These are phyloP conservation scores for Stegana nigrithorax DNA, from an alignment of 2,888 invertebrate species.

Conservation along the genomic window DNA sequence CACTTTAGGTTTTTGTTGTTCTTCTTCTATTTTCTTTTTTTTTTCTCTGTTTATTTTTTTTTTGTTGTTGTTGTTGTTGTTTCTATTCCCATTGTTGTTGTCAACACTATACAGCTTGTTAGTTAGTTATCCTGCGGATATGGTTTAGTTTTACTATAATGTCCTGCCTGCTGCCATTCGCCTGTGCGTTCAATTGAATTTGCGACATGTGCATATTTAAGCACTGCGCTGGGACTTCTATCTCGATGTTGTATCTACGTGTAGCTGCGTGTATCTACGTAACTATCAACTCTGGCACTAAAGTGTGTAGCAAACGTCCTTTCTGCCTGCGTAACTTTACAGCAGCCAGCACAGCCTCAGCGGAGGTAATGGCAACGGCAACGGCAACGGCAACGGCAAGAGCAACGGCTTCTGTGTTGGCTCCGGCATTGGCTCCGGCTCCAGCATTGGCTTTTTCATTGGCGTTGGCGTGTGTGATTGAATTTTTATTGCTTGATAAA, in stretches of 20 bases:
- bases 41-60: too few relatives aligned
- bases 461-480: constrained; percentile 45
- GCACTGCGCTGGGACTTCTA: constrained; percentile 50
- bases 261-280: not conserved
- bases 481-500: constrained; percentile 58
- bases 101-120: constrained; percentile 51
- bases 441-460: too few relatives aligned
- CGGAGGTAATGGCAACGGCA: not conserved
- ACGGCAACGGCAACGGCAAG: not conserved
- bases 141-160: constrained; percentile 45
- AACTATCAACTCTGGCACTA: not conserved
- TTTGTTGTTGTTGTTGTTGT: constrained; percentile 11
- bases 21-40: too few relatives aligned
- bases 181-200: constrained; percentile 49
- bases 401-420: not conserved
- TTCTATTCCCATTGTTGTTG: constrained; percentile 53
- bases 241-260: constrained; percentile 13
- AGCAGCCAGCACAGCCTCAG: not conserved
- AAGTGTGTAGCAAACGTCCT: not conserved
- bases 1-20: not conserved
- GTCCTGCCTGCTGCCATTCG: constrained; percentile 29
- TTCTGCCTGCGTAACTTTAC: not conserved
- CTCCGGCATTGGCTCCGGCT: not conserved
- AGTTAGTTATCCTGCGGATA: constrained; percentile 39
- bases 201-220: constrained; percentile 61